These are phyloP conservation scores for Meda fulgida DNA, from an alignment of 2,797 vertebrate species.

Conservation along the genomic window DNA sequence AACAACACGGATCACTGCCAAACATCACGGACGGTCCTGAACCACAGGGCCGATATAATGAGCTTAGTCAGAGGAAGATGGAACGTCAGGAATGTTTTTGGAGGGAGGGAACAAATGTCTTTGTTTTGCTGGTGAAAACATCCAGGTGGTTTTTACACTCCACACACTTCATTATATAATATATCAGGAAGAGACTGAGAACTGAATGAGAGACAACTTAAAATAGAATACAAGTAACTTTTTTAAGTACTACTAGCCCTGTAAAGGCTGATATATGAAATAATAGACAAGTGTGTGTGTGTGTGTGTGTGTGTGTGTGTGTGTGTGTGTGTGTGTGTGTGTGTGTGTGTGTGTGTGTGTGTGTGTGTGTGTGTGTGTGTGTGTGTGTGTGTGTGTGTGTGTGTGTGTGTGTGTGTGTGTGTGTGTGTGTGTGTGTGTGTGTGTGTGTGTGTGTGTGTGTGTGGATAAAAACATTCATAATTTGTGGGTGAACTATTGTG, in stretches of 20 bases:
- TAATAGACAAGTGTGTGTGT: neutral
- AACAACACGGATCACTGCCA: constrained; percentile 83
- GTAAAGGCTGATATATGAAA: neutral
- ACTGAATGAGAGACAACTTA: neutral
- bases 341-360: too few relatives aligned
- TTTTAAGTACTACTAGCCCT: neutral
- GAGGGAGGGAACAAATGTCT: neutral
- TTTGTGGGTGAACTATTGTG: neutral
- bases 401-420: neutral
- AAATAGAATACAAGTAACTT: neutral
- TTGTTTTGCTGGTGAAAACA: neutral
- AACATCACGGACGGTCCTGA: constrained; percentile 87
- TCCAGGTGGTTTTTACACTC: neutral
- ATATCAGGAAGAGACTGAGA: neutral
- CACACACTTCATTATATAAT: neutral
- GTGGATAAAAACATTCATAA: neutral
- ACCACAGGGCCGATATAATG: constrained; percentile 43
- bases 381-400: too few relatives aligned
- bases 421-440: neutral
- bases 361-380: too few relatives aligned
- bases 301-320: too few relatives aligned
- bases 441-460: neutral
- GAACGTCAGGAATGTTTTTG: constrained; percentile 15
- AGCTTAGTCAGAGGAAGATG: neutral
- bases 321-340: too few relatives aligned